phyloP scores from a whole-genome alignment of 2,113 vertebrate genomes.

The Peucedramus taeniatus region DNA sequence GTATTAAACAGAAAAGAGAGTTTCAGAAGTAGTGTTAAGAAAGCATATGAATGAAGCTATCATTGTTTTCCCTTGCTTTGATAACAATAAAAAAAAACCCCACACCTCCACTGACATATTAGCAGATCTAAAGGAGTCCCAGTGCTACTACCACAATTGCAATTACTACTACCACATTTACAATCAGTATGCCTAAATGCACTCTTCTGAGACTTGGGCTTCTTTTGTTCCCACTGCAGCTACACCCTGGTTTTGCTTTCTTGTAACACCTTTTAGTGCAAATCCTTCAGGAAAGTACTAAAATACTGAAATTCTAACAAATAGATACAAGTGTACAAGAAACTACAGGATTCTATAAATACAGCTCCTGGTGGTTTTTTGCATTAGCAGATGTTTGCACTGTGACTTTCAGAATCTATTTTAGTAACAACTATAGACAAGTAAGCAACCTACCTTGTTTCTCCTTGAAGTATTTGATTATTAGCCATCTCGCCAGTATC shows the following conservation, averaged over 20 bases:
- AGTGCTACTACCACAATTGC: background rate
- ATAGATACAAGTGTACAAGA: background rate
- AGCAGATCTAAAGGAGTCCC: background rate
- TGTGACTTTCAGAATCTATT: background rate
- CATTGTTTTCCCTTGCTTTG: background rate
- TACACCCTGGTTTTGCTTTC: background rate
- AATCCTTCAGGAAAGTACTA: background rate
- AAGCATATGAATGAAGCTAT: background rate
- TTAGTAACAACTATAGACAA: background rate
- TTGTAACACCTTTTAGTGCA: background rate
- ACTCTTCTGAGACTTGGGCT: background rate
- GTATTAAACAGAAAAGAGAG: background rate
- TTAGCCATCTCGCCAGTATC: constrained; percentile 63
- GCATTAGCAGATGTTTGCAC: background rate
- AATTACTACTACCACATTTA: background rate
- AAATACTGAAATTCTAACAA: background rate
- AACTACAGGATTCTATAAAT: background rate
- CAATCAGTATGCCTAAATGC: background rate
- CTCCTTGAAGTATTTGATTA: constrained; percentile 65
- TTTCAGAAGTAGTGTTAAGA: background rate
- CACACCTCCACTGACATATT: background rate
- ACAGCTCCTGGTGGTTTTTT: background rate
- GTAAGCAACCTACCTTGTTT: constrained; percentile 67
- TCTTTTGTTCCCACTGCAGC: background rate
- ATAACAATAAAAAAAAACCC: background rate